Conservation (phyloP, 2,888 invertebrate genomes). For the Sinohyriopsis cumingii region DNA sequence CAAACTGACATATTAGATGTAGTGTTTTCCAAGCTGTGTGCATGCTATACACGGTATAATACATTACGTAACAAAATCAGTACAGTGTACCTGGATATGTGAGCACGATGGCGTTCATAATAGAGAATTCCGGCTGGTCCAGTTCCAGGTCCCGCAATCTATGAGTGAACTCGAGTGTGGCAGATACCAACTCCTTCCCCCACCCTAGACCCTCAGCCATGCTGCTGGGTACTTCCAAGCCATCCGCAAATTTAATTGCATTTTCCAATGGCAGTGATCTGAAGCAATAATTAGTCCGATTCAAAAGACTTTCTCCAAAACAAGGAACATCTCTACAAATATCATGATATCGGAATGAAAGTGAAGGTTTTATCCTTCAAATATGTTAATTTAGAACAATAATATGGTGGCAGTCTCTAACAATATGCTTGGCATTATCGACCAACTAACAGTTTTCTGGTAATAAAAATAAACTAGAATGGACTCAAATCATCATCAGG, state of each 20-base stretch:
- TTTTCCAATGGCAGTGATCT: slow-evolving; percentile 66
- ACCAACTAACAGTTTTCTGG: too few relatives aligned
- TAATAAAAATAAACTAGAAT: too few relatives aligned
- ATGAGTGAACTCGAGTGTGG: slow-evolving; percentile 65
- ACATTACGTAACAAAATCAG: neutral
- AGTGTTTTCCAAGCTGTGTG: too few relatives aligned
- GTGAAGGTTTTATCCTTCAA: neutral
- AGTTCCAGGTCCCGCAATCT: slow-evolving; percentile 63
- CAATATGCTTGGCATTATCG: too few relatives aligned
- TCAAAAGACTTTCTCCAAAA: too few relatives aligned
- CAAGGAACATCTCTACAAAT: neutral
- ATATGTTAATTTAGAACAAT: too few relatives aligned
- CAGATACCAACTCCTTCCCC: slow-evolving; percentile 68
- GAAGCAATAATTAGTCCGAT: neutral
- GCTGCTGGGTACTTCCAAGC: slow-evolving; percentile 59
- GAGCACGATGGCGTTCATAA: slow-evolving; percentile 69
- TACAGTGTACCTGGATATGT: slow-evolving; percentile 66
- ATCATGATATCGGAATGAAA: neutral
- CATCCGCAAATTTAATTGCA: slow-evolving; percentile 66
- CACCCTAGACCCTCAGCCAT: slow-evolving; percentile 63
- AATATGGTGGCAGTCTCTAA: too few relatives aligned
- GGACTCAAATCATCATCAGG: too few relatives aligned
- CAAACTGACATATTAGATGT: too few relatives aligned
- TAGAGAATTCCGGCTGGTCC: slow-evolving; percentile 68
- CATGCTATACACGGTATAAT: neutral